A percentile compares a stretch with the other conserved stretches of the same genome.
Evolutionary conservation across 2,113 vertebrate genomes (phyloP).

Genomic region (Cranoglanis bouderius): DNA sequence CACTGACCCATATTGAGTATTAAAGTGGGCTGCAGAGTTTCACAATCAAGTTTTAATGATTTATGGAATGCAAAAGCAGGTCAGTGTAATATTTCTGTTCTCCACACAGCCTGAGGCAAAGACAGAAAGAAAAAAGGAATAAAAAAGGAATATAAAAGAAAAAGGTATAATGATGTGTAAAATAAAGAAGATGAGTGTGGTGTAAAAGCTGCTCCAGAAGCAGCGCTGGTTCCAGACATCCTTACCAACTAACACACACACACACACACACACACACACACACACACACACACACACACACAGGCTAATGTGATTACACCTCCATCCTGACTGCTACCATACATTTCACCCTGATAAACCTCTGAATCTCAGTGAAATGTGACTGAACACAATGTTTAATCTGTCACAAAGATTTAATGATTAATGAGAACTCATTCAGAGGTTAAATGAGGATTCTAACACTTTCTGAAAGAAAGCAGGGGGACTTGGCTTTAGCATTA

Average conservation of each 20-base stretch:
- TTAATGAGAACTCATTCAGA: background rate
- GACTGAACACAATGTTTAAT: background rate
- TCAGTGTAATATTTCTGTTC: constrained; percentile 32
- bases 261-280: background rate
- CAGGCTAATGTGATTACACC: background rate
- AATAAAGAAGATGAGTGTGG: background rate
- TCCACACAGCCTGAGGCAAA: background rate
- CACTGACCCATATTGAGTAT: constrained; percentile 26
- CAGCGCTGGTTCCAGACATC: background rate
- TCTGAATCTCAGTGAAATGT: background rate
- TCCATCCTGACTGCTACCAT: background rate
- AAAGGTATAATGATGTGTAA: background rate
- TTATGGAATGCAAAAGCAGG: constrained; percentile 35
- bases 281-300: background rate
- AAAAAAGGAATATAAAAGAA: background rate
- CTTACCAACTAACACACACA: background rate
- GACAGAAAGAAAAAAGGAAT: too few relatives aligned
- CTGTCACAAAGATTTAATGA: background rate
- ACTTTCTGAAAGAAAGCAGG: background rate
- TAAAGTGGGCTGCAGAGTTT: constrained; percentile 35
- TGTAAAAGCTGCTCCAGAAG: background rate
- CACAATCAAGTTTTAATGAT: constrained; percentile 21
- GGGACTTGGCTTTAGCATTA: background rate
- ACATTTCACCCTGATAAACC: background rate
- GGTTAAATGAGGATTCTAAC: background rate